Evolutionary conservation across 2,888 invertebrate species (phyloP).

Genomic region (Drosophila anomelani): DNA sequence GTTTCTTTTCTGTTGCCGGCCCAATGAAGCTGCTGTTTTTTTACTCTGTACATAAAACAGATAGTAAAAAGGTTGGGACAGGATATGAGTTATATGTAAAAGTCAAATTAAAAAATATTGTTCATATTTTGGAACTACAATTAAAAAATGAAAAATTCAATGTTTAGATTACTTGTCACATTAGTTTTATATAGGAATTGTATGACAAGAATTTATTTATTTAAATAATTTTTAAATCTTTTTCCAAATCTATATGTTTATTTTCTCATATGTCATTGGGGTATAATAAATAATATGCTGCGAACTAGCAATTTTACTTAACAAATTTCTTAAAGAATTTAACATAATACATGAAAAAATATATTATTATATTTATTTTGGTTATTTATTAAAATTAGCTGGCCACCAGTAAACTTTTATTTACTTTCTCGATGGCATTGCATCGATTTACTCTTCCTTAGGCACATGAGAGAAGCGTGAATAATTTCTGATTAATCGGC

Average conservation of each 20-base stretch:
- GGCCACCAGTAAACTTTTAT: background rate
- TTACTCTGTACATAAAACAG: background rate
- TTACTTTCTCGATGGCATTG: constrained; percentile 31
- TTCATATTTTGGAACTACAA: background rate
- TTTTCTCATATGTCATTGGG: background rate
- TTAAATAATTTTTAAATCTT: background rate
- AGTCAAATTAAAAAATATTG: background rate
- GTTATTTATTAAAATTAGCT: background rate
- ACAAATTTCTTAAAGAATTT: background rate
- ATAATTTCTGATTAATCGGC: constrained; percentile 49
- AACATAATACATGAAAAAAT: background rate
- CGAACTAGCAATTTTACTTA: background rate
- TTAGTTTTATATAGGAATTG: background rate
- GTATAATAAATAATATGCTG: background rate
- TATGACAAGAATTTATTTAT: background rate
- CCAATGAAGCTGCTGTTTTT: constrained; percentile 15
- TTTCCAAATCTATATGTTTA: background rate
- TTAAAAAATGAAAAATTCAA: background rate
- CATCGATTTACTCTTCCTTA: constrained; percentile 68
- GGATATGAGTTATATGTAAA: background rate
- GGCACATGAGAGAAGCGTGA: constrained; percentile 40
- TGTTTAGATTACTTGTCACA: background rate
- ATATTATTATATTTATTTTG: background rate
- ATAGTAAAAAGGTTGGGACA: background rate
- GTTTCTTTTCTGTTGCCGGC: constrained; percentile 14